A percentile compares a stretch with the other conserved stretches of the same genome.
Evolutionary conservation across 2,888 invertebrate genomes (phyloP).

Genomic region (Loripinus fragilis): DNA sequence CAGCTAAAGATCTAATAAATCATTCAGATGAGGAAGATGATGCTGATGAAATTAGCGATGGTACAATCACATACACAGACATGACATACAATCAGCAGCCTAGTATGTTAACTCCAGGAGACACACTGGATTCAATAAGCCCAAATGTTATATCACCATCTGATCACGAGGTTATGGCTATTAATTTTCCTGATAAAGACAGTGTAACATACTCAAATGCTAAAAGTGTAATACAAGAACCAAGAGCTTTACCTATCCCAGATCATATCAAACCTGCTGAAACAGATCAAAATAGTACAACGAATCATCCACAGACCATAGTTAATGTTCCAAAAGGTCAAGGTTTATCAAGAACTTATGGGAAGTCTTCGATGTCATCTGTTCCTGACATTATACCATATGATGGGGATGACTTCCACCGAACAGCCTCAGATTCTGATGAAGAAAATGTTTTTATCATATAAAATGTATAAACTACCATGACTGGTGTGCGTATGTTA

Average conservation of each 20-base stretch:
- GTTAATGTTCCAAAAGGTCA: background rate
- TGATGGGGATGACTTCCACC: background rate
- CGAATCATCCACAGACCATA: background rate
- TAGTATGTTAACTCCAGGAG: too few relatives aligned
- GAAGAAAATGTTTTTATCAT: slow-evolving; percentile 42
- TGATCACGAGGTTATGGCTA: slow-evolving; percentile 45
- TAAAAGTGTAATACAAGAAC: background rate
- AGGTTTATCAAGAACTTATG: background rate
- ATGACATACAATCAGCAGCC: background rate
- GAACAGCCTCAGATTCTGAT: slow-evolving; percentile 88
- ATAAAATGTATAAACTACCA: background rate
- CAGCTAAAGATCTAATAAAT: slow-evolving; percentile 56
- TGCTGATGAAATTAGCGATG: slow-evolving; percentile 17
- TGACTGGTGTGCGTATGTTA: too few relatives aligned
- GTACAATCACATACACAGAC: background rate
- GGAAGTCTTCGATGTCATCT: slow-evolving; percentile 8
- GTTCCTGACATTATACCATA: slow-evolving; percentile 36
- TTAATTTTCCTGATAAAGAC: slow-evolving; percentile 44
- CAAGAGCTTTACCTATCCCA: background rate
- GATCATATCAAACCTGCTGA: background rate
- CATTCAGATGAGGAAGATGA: slow-evolving; percentile 53
- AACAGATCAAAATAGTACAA: background rate
- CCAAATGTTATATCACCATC: slow-evolving; percentile 42
- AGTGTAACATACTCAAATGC: slow-evolving; percentile 14
- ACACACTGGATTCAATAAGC: background rate